Percentiles rank a stretch among this genome's conserved stretches.
Evolutionary conservation across 2,113 vertebrate genomes (phyloP).

Genomic region (Muscicapa adusta): DNA sequence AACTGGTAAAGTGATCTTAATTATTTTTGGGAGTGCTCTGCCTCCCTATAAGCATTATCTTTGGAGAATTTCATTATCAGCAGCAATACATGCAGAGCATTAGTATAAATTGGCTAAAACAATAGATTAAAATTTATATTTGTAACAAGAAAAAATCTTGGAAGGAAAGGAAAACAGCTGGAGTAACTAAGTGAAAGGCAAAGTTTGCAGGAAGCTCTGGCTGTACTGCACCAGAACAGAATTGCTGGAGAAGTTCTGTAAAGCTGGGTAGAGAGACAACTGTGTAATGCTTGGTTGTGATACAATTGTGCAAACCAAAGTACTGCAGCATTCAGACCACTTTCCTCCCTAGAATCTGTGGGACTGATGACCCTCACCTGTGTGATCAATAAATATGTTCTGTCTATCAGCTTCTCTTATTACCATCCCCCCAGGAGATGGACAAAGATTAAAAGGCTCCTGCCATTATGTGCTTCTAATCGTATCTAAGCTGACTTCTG

Average conservation of each 20-base stretch:
- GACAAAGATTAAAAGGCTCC: background rate
- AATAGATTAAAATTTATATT: background rate
- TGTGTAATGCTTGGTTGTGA: rapidly evolving
- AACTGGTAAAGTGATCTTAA: background rate
- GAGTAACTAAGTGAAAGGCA: background rate
- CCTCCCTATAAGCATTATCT: background rate
- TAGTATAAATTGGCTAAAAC: background rate
- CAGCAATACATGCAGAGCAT: background rate
- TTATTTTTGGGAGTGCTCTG: background rate
- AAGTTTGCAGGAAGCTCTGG: background rate
- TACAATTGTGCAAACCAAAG: background rate
- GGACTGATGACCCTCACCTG: background rate
- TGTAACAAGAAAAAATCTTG: background rate
- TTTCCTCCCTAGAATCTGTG: background rate
- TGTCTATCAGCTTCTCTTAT: background rate
- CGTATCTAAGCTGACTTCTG: background rate
- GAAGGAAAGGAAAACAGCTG: background rate
- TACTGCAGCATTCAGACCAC: background rate
- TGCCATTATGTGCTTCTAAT: background rate
- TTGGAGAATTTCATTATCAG: background rate
- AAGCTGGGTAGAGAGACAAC: no score
- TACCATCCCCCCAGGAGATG: rapidly evolving
- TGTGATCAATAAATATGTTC: background rate
- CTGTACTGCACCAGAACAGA: rapidly evolving
- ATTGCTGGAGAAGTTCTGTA: background rate